These are phyloP conservation scores for Philhelius pedissequus DNA, from an alignment of 2,888 invertebrate species.

Conservation along the genomic window DNA sequence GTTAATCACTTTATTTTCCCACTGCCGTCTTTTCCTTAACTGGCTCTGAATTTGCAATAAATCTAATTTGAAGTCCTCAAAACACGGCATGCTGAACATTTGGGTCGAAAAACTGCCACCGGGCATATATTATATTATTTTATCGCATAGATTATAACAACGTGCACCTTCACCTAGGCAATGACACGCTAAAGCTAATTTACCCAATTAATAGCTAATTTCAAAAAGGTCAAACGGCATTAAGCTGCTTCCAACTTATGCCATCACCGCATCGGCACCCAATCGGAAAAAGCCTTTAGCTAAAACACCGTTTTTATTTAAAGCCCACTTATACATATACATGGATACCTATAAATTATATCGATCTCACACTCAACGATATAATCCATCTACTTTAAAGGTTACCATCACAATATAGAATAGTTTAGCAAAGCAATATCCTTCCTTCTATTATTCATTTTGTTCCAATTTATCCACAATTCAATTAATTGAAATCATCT, in stretches of 20 bases:
- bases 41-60: not conserved
- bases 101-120: not conserved
- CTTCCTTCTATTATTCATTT: slow-evolving; percentile 7
- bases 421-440: not conserved
- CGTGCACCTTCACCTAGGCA: slow-evolving; percentile 13
- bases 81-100: not conserved
- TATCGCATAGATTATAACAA: not conserved
- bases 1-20: not conserved
- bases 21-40: not conserved
- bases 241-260: slow-evolving; percentile 4
- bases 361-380: slow-evolving; percentile 7
- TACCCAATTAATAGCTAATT: slow-evolving; percentile 8
- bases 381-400: not conserved
- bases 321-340: not conserved
- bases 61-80: not conserved
- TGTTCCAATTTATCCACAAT: slow-evolving; percentile 21
- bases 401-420: not conserved
- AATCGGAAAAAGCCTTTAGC: not conserved
- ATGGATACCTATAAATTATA: not conserved
- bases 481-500: slow-evolving; percentile 41
- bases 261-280: not conserved
- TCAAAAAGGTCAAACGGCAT: not conserved
- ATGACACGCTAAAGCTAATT: slow-evolving; percentile 4
- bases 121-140: not conserved
- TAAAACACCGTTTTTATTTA: not conserved